phyloP scores from a whole-genome alignment of 2,888 invertebrate genomes.

The Drosophila anceps region DNA sequence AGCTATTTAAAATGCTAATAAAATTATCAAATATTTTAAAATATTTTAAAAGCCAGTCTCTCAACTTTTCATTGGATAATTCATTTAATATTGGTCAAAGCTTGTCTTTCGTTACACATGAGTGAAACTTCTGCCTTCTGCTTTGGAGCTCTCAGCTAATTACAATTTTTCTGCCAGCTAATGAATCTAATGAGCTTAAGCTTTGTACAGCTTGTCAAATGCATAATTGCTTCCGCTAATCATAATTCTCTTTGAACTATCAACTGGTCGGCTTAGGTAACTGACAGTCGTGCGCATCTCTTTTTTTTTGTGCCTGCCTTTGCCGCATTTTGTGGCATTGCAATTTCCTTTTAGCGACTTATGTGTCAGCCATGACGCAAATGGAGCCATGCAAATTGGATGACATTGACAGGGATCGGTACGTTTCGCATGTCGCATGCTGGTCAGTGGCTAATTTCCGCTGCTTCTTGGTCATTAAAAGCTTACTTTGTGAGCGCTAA shows the following conservation, averaged over 20 bases:
- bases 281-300: slow-evolving; percentile 11
- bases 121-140: not conserved
- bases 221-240: not conserved
- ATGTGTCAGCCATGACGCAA: slow-evolving; percentile 28
- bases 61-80: not conserved
- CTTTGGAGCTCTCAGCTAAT: not conserved
- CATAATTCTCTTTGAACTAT: not conserved
- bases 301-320: not conserved
- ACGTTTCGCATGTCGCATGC: slow-evolving; percentile 22
- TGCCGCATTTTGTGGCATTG: slow-evolving; percentile 11
- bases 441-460: slow-evolving; percentile 54
- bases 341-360: slow-evolving; percentile 47
- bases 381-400: slow-evolving; percentile 61
- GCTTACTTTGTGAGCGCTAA: slow-evolving; percentile 64
- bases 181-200: not conserved
- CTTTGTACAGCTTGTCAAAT: slow-evolving; percentile 4
- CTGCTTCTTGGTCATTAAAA: slow-evolving; percentile 46
- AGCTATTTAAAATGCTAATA: too few species aligned
- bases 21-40: too few species aligned
- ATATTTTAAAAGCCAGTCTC: not conserved
- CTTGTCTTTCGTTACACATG: not conserved
- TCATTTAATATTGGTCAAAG: not conserved
- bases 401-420: slow-evolving; percentile 50
- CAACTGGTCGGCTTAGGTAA: slow-evolving; percentile 11
- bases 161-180: not conserved